phyloP scores from a whole-genome alignment of 2,888 invertebrate species.

The Matsumyia berberina region DNA sequence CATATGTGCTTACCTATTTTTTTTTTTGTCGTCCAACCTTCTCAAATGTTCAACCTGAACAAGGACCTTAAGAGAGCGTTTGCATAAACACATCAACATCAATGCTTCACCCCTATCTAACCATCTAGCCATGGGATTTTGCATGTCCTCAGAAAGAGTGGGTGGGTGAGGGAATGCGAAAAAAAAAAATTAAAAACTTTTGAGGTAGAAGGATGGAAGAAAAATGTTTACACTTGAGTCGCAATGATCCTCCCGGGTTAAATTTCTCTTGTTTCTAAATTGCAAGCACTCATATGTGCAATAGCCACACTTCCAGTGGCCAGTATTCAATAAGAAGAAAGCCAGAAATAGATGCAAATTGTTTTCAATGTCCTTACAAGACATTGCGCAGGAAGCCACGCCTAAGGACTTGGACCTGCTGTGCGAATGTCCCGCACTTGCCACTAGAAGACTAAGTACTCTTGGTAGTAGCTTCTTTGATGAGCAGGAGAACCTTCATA shows the following conservation, averaged over 20 bases:
- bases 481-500: too few relatives aligned
- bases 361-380: too few relatives aligned
- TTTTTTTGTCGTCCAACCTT: slow-evolving; percentile 55
- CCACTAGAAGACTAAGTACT: too few relatives aligned
- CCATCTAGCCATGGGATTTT: neutral
- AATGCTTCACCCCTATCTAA: slow-evolving; percentile 1
- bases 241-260: slow-evolving; percentile 45
- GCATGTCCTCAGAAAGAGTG: neutral
- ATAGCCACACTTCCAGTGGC: too few relatives aligned
- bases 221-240: slow-evolving; percentile 59
- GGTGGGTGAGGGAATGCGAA: neutral
- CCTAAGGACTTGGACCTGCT: too few relatives aligned
- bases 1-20: slow-evolving; percentile 19
- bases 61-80: slow-evolving; percentile 53
- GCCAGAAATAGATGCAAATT: too few relatives aligned
- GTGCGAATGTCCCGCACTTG: too few relatives aligned
- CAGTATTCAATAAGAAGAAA: too few relatives aligned
- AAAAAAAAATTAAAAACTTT: slow-evolving; percentile 23
- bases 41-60: slow-evolving; percentile 60
- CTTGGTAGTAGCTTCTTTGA: too few relatives aligned
- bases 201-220: slow-evolving; percentile 21
- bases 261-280: slow-evolving; percentile 28
- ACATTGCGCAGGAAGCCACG: too few relatives aligned
- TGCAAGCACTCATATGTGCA: slow-evolving; percentile 13
- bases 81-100: slow-evolving; percentile 33